Evolutionary conservation across 1,140 invertebrate genomes (phyloP).

Genomic region (Bombus picipes): DNA sequence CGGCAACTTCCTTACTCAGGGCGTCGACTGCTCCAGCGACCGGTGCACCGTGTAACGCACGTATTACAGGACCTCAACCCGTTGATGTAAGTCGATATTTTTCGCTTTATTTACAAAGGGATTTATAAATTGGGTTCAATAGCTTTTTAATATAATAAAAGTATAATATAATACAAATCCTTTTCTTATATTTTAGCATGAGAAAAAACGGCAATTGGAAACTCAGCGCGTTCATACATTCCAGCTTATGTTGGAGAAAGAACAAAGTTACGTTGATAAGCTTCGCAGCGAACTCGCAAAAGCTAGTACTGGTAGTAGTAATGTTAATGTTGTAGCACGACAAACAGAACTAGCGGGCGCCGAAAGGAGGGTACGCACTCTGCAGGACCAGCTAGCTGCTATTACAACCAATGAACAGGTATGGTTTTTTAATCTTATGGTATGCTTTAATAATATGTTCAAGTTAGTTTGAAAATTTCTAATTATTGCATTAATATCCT

Average conservation of each 20-base stretch:
- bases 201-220: conserved; percentile 90
- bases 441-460: conserved; percentile 20
- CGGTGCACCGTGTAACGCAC: conserved; percentile 80
- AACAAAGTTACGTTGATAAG: conserved; percentile 89
- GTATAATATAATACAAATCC: neutral
- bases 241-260: conserved; percentile 91
- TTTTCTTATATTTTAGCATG: conserved; percentile 84
- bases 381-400: conserved; percentile 85
- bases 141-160: neutral
- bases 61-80: conserved; percentile 94
- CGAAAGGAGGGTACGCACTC: conserved; percentile 85
- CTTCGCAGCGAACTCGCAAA: conserved; percentile 85
- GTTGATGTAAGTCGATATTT: conserved; percentile 89
- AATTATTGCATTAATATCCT: conserved; percentile 40
- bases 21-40: conserved; percentile 78
- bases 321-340: conserved; percentile 78
- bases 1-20: conserved; percentile 75
- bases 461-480: conserved; percentile 23
- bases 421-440: conserved; percentile 11
- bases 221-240: conserved; percentile 89
- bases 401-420: conserved; percentile 79
- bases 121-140: neutral
- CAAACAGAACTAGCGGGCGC: conserved; percentile 84
- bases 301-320: conserved; percentile 80
- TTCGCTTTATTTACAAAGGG: neutral